Evolutionary conservation across 1,140 invertebrate species (phyloP), one percentile per base, ranked within the genome.

Genomic region (Drosophila nebulosa): DNA sequence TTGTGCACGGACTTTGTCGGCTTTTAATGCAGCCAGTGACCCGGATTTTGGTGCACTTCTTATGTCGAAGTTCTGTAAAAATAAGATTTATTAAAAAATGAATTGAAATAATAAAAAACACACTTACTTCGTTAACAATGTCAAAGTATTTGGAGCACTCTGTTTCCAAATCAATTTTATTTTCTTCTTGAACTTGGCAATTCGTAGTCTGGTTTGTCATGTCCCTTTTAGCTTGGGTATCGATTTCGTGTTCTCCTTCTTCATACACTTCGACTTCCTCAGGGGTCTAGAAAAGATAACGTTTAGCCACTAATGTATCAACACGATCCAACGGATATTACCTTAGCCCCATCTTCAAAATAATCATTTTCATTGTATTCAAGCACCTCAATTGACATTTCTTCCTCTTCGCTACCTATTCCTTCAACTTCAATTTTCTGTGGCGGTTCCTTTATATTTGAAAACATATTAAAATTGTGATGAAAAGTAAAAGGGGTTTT

Each of bases 1-100:
- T 57, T 74, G 71, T 0, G 71, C 71, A 21, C 70, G 35, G 7
- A 27, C 39, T 22, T 74, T 74, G 1, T 74, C 70, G 2, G 71
- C 70, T 16, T 14, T 66, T 12, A 74, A 14, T 14, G 70, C 21
- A 36, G 71, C 63, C n/a, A 74, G 7, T 30, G 52, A 22, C 5
- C 24, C 53, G 0, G 32, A 32, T 10, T 46, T 74, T 4, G 71
- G 71, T n/a, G 56, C 67, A 18, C 24, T 14, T 7, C 65, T 42
- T 27, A 51, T 2, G 4, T 60, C 71, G 6, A 60, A 2, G 26
- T 32, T 46, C 2, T 74, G 36, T 52, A 22, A 51, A 32, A 74
- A 2, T 7, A 16, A 42, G 51, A 51, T 18, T 59, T 32, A 22
- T 56, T 5, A 32, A 12, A 12, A 7, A 7, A 3, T 6, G n/a